Evolutionary conservation across 2,888 invertebrate genomes (phyloP), one percentile per base, ranked within the genome.

Genomic region (Synanthedon formicaeformis): DNA sequence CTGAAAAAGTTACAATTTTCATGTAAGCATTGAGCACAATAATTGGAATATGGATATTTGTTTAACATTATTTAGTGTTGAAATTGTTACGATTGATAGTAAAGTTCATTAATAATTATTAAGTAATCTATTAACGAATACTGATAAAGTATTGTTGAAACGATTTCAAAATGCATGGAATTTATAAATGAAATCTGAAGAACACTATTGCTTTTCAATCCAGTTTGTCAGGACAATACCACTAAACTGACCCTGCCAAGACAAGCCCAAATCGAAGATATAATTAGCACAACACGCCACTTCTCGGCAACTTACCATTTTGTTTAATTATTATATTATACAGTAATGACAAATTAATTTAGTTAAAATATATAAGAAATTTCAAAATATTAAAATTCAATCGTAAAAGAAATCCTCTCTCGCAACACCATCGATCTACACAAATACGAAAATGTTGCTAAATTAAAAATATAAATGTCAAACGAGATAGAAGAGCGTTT

Each of bases 1-100:
- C 97, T 97, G 90, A 53, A 91, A 90, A 75, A 41, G 54, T 52
- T 50, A 12, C 14, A 45, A 6, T 45, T 34, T 27, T 6, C 6
- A 27, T 8, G 27, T 27, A 27, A 27, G 27, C 8, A 27, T 23
- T 23, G 5, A 23, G 5, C 10, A 10, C 34, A 10, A 34, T 34
- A 34, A 10, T 34, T 34, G 2, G 10, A 34, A 34, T 34, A 34
- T 34, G 27, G 27, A 34, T 34, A 34, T 34, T 34, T 34, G 0
- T 13, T 14, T 45, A 45, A 45, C 11, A 45, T 13, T 45, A 34
- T 10, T 34, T 34, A 34, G 34, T 34, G 10, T 6, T 34, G 34
- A 2, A 34, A 34, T 34, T 6, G 34, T 10, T 10, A 34, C 10
- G 34, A 34, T 34, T 34, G 34, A 34, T 34, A 34, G 8, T 10